Evolutionary conservation across 2,888 invertebrate genomes (phyloP), one percentile per base, ranked within the genome.

Genomic region (Dicyrtomina minuta): DNA sequence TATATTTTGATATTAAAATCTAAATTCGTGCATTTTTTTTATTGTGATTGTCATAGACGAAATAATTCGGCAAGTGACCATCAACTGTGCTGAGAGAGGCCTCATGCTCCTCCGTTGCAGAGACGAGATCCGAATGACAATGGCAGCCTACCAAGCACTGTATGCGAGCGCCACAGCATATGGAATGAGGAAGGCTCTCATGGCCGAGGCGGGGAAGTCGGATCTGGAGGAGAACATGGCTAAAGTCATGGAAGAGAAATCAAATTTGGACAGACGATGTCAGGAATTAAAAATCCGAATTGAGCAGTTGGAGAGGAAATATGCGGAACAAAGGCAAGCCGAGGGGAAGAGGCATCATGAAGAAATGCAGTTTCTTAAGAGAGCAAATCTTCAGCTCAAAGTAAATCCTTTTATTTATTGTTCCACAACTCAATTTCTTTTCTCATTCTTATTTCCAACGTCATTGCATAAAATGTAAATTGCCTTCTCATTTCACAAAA

Each of bases 81-180:
- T 99, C 58, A 97, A 96, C 81, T 98, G 98, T 81, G 92, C 93
- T 0, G 98, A 99, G 84, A 86, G 97, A 78, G 98, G 98, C 2
- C 85, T 98, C n/a, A 83, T 99, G 6, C 83, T 99, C 60, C 84
- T 97, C 65, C 86, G 97, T 78, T 92, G 98, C 4, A 87, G 98
- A 24, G 97, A 99, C 81, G 98, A 99, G 84, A 90, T 97, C 70
- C 87, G 91, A 75, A 96, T 98, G 90, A 96, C 97, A 0, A 90
- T 98, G 84, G 92, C 95, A 79, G 96, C 97, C 0, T 98, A 96
- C 81, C 95, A 96, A 82, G 93, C 95, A 0, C 85, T 99, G 1
- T 96, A 97, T 80, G 97, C 97, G 82, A 96, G 96, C 82, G 95
- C 96, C 66, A 93, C 97, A 64, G 96, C 97, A 0, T 99, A 96